Percentiles rank a stretch among this genome's conserved stretches.
phyloP scores from a whole-genome alignment of 53 echinoderm and acorn worm genomes.

The Crossaster papposus region DNA sequence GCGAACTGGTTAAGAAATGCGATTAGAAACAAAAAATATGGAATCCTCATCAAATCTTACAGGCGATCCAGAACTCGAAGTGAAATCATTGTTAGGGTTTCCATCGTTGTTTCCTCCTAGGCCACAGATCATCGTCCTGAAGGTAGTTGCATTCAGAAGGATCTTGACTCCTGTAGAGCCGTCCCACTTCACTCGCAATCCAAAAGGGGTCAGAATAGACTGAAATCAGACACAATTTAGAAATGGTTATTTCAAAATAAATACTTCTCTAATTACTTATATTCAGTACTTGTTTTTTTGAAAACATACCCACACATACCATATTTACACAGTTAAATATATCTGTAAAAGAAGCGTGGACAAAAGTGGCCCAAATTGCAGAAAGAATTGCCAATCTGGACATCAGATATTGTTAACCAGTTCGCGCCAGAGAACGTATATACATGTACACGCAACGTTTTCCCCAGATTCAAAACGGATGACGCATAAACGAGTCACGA shows the following conservation, averaged over 20 bases:
- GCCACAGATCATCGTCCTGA: conserved; percentile 60
- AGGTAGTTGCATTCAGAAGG: conserved; percentile 58
- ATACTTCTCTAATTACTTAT: not conserved
- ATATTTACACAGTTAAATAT: too few species aligned
- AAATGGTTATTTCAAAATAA: not conserved
- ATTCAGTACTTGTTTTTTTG: not conserved
- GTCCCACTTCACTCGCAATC: conserved; percentile 72
- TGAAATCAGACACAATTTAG: not conserved
- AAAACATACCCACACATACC: not conserved
- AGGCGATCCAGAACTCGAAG: conserved; percentile 63
- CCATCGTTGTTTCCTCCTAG: conserved; percentile 71
- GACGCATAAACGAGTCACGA: too few species aligned
- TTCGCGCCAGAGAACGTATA: too few species aligned
- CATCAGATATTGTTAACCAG: too few species aligned
- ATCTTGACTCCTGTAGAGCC: conserved; percentile 56
- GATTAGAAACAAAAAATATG: not conserved
- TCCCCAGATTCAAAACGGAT: too few species aligned
- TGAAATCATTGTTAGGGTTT: conserved; percentile 62
- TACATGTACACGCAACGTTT: too few species aligned
- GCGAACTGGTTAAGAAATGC: too few species aligned
- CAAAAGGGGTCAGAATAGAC: conserved; percentile 65
- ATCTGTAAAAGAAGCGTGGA: not conserved
- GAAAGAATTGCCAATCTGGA: too few species aligned
- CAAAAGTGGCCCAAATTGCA: not conserved
- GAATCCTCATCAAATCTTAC: conserved; percentile 40